A percentile compares a stretch with the other conserved stretches of the same genome.
Conservation (phyloP, 2,113 vertebrate species). For the Numenius arquata region DNA sequence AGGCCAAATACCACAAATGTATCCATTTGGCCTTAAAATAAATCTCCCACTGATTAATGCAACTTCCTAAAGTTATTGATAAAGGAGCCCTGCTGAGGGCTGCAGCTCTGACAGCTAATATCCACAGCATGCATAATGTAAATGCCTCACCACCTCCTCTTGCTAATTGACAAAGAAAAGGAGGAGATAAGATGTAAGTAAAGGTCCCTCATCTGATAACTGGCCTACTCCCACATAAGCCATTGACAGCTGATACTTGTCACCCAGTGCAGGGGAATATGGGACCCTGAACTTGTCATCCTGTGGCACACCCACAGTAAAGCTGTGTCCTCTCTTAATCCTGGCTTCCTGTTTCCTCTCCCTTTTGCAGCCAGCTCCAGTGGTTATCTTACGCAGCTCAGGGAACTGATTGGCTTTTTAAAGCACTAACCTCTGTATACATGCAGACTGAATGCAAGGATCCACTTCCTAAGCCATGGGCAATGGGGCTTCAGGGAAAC, state of each 20-base stretch:
- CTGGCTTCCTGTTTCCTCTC: neutral
- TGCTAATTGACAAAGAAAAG: neutral
- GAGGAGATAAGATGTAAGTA: neutral
- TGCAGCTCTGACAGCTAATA: neutral
- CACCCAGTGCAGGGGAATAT: neutral
- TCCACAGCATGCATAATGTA: neutral
- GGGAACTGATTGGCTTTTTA: neutral
- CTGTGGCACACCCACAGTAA: neutral
- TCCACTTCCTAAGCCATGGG: neutral
- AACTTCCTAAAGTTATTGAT: conserved; percentile 5
- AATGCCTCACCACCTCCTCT: neutral
- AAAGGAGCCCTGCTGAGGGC: neutral
- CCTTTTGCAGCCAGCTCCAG: neutral
- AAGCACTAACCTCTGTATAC: neutral
- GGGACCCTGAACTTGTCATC: neutral
- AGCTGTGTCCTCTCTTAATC: neutral
- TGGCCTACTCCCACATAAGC: neutral
- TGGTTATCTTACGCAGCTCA: neutral
- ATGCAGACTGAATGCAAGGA: neutral
- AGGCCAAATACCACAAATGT: neutral
- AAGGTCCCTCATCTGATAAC: neutral
- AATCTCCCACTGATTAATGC: neutral
- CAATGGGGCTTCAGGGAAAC: neutral
- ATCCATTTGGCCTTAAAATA: neutral
- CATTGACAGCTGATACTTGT: neutral